Evolutionary conservation across 2,797 vertebrate species (phyloP).

Genomic region (Manis pentadactyla): DNA sequence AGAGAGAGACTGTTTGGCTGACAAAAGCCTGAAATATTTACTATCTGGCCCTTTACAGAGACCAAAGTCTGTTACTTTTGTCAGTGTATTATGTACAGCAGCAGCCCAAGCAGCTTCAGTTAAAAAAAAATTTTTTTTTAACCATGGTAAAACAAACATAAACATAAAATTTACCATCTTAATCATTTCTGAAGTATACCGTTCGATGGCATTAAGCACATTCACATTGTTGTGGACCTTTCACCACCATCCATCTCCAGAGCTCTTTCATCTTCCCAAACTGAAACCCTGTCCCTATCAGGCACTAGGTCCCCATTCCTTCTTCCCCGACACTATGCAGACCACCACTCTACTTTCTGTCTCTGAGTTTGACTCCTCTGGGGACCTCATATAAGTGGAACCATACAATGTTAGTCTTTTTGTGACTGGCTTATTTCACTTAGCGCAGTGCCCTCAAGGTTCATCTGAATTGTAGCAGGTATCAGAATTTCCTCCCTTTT

Average conservation of each 20-base stretch:
- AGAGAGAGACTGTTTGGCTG: neutral
- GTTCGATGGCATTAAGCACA: neutral
- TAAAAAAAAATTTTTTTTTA: neutral
- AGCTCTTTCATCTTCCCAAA: neutral
- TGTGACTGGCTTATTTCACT: neutral
- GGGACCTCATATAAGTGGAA: accelerated
- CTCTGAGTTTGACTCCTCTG: neutral
- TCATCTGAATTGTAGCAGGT: neutral
- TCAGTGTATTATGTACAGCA: neutral
- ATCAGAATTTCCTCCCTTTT: neutral
- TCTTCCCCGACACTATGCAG: neutral
- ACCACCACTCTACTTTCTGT: neutral
- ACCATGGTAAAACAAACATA: neutral
- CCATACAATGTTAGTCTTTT: neutral
- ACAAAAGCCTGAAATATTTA: neutral
- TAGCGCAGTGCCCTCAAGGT: neutral
- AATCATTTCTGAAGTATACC: neutral
- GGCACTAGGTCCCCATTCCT: accelerated
- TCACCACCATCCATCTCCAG: neutral
- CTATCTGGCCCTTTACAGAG: neutral
- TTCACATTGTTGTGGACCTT: accelerated
- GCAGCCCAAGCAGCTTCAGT: neutral
- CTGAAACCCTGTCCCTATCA: neutral
- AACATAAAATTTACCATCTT: neutral
- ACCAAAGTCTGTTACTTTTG: neutral